Base-by-base conservation (phyloP, 2,113 vertebrate species). In the Tetrao urogallus region DNA sequence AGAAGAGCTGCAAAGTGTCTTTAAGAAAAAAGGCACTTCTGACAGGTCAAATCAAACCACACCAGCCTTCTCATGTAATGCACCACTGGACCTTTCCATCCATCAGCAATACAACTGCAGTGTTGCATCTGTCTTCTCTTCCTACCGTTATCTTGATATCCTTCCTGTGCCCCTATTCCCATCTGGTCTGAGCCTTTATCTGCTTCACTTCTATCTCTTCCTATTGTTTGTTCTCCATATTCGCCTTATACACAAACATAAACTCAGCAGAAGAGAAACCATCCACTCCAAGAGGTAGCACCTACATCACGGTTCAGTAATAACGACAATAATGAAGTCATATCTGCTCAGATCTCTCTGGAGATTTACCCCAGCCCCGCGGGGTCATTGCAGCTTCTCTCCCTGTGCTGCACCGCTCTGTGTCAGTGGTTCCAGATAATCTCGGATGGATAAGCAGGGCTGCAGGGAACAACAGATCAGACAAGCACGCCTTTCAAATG, bases 351-450 rank as follows among this genome's bases (percentile, higher is more conserved):
- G 25, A 34, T 48, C 18, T 86, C 22, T 80, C 18, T 30, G 72
- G 36, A 84, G 58, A 63, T 71, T 71, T 54, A 54, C 30, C 18
- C 21, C 27, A 58, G 63, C 72, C 52, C 34, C 80, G 52, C 66
- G 60, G 60, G 80, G 48, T 74, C 65, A 76, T 28, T 77, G 65
- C 12, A 82, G 57, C 52, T 75, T 86, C 82, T 66, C 42, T 89
- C 54, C 69, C 27, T 57, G 40, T 32, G 61, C 78, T 67, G n/a
- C 50, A 50, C 72, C 80, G 74, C 76, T 93, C 72, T 90, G 58
- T 93, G 88, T 94, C 77, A 89, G 50, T 82, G 69, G 57, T 54
- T 75, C 67, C 52, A 84, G 77, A 90, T 56, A 95, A 94, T 93
- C 61, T 66, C 25, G 79, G 61, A 57, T 71, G 79, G 66, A 61